phyloP scores from a whole-genome alignment of 2,888 invertebrate genomes.

The Schizaphis graminum region DNA sequence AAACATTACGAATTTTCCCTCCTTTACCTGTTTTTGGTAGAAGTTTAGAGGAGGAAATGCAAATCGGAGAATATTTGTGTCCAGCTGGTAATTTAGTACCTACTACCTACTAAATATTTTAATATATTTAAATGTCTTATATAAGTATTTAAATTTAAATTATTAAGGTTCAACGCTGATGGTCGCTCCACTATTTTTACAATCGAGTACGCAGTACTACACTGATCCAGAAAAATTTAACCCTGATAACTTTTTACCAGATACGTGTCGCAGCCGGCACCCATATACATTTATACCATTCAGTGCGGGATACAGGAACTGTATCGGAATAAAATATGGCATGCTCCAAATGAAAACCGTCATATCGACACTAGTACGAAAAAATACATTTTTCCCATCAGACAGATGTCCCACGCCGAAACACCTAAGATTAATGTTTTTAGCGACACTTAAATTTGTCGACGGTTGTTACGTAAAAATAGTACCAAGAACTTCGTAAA shows the following conservation, averaged over 20 bases:
- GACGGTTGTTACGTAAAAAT: conserved; percentile 52
- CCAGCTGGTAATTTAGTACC: conserved; percentile 32
- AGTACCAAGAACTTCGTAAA: conserved; percentile 16
- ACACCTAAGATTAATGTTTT: conserved; percentile 32
- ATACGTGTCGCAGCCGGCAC: conserved; percentile 14
- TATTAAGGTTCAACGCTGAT: conserved; percentile 17
- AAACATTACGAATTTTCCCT: conserved; percentile 67
- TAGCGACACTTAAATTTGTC: conserved; percentile 38
- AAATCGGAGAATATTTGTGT: conserved; percentile 46
- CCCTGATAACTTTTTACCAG: conserved; percentile 53
- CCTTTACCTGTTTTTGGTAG: conserved; percentile 65
- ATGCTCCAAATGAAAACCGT: conserved; percentile 62
- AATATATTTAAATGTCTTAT: neutral
- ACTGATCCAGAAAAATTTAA: conserved; percentile 31
- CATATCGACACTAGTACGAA: conserved; percentile 45
- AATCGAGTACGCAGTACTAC: neutral
- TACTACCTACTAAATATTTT: neutral
- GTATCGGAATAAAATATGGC: conserved; percentile 63
- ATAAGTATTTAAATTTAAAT: neutral
- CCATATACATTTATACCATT: conserved; percentile 55
- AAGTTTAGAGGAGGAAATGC: conserved; percentile 29
- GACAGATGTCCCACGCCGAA: conserved; percentile 20
- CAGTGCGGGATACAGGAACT: conserved; percentile 59
- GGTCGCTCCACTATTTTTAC: neutral
- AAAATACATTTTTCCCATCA: conserved; percentile 13